Percentiles rank a stretch among this genome's conserved stretches.
Evolutionary conservation across 2,888 invertebrate species (phyloP).

Genomic region (Sminthurinus aureus): DNA sequence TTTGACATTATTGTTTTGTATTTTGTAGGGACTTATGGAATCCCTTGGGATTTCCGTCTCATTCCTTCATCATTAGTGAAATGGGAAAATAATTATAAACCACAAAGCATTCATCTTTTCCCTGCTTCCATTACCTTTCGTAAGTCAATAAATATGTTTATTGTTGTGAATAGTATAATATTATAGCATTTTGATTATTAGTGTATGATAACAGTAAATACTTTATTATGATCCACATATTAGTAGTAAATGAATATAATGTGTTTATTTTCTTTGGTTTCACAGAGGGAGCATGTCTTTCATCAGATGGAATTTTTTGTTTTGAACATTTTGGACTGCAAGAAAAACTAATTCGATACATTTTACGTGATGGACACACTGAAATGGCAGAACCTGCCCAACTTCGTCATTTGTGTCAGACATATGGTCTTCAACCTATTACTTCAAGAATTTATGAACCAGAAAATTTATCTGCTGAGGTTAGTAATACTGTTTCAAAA

Average conservation of each 20-base stretch:
- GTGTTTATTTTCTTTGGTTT: not conserved
- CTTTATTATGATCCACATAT: too few species aligned
- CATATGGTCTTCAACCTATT: slow-evolving; percentile 54
- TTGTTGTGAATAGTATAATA: not conserved
- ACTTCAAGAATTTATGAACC: slow-evolving; percentile 43
- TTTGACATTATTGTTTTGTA: slow-evolving; percentile 53
- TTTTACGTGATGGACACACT: slow-evolving; percentile 53
- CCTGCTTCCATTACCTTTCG: slow-evolving; percentile 83
- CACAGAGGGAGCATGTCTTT: slow-evolving; percentile 53
- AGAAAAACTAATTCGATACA: slow-evolving; percentile 55
- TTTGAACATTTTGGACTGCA: slow-evolving; percentile 64
- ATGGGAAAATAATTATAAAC: slow-evolving; percentile 70
- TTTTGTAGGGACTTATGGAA: slow-evolving; percentile 60
- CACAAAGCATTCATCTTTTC: slow-evolving; percentile 71
- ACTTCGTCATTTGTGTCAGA: slow-evolving; percentile 44
- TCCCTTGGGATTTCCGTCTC: slow-evolving; percentile 67
- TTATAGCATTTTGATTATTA: not conserved
- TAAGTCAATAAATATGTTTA: slow-evolving; percentile 66
- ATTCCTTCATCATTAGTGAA: slow-evolving; percentile 70
- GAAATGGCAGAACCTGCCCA: slow-evolving; percentile 53
- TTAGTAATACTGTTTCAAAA: slow-evolving; percentile 4
- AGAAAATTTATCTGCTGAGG: slow-evolving; percentile 45
- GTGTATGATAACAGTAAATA: not conserved
- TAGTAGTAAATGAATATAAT: not conserved
- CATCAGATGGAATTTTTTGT: slow-evolving; percentile 60